These are phyloP conservation scores for Campylomormyrus tamandua DNA, from an alignment of 2,113 vertebrate genomes.

Conservation along the genomic window DNA sequence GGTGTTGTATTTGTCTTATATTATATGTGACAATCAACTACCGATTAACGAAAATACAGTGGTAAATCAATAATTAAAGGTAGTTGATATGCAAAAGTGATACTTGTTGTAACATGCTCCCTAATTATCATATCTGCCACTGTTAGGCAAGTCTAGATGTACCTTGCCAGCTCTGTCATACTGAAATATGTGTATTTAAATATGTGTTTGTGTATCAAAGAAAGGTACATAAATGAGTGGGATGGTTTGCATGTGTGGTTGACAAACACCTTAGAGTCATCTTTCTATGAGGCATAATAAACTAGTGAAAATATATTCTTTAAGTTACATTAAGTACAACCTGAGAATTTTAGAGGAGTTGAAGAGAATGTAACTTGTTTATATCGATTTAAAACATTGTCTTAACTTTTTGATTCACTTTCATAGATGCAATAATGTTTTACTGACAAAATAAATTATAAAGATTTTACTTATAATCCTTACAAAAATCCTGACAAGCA, in stretches of 20 bases:
- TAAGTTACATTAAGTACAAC: background rate
- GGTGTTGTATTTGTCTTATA: conserved; percentile 51
- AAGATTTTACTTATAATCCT: background rate
- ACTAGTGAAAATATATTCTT: background rate
- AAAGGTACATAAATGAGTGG: background rate
- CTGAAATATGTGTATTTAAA: background rate
- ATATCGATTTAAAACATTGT: background rate
- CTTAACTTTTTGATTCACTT: background rate
- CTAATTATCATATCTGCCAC: background rate
- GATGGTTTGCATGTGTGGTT: background rate
- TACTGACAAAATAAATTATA: background rate
- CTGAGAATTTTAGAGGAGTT: background rate
- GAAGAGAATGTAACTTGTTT: background rate
- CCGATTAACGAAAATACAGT: background rate
- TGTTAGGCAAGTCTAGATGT: background rate
- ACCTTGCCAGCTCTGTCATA: background rate
- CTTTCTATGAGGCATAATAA: background rate
- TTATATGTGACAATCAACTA: background rate
- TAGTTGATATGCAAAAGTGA: background rate
- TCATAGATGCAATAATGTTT: background rate
- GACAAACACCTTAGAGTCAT: background rate
- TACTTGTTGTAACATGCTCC: background rate
- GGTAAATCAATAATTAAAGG: background rate
- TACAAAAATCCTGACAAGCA: conserved; percentile 36
- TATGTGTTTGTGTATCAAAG: background rate